phyloP scores from a whole-genome alignment of 1,140 invertebrate genomes.

The Aphidius gifuensis region DNA sequence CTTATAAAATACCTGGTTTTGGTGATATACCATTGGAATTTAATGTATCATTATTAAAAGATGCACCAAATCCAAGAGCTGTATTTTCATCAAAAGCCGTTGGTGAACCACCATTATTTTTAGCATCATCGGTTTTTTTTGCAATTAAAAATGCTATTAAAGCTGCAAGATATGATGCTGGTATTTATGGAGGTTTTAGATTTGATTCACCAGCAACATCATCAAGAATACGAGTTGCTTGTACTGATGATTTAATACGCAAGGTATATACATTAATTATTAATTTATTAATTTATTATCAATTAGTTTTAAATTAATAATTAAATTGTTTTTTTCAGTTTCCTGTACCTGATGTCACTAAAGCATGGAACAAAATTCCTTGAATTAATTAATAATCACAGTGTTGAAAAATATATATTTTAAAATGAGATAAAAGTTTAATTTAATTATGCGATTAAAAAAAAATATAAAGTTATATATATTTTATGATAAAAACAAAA shows the following conservation, averaged over 20 bases:
- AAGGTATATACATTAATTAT: constrained; percentile 20
- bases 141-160: constrained; percentile 87
- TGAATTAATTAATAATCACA: constrained; percentile 17
- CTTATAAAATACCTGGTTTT: constrained; percentile 91
- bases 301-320: neutral
- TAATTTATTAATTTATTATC: neutral
- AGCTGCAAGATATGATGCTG: constrained; percentile 70
- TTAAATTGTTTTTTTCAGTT: constrained; percentile 27
- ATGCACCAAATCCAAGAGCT: constrained; percentile 81
- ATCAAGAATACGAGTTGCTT: constrained; percentile 86
- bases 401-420: no score
- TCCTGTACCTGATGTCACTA: constrained; percentile 31
- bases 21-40: constrained; percentile 87
- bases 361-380: constrained; percentile 38
- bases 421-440: no score
- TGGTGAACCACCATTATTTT: constrained; percentile 91
- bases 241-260: constrained; percentile 41
- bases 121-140: constrained; percentile 83
- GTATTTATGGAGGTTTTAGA: constrained; percentile 63
- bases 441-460: no score
- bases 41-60: constrained; percentile 90
- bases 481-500: no score
- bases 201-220: constrained; percentile 86
- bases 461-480: no score
- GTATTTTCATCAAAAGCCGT: constrained; percentile 97